These are phyloP conservation scores for Knipowitschia caucasica DNA, from an alignment of 2,797 vertebrate genomes.

Conservation along the genomic window DNA sequence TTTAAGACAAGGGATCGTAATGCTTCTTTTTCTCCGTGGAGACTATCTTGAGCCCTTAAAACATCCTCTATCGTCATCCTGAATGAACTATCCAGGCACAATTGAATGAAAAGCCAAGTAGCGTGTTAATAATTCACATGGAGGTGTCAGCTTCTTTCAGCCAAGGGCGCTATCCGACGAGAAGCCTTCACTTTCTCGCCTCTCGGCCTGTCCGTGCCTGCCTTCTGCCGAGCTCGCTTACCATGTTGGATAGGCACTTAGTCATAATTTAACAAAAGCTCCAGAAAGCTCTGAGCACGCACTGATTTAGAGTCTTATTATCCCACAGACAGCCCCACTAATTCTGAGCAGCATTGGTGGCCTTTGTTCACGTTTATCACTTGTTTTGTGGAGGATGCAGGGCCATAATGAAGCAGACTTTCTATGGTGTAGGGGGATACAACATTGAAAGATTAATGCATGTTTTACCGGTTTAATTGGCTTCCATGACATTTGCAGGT, in stretches of 20 bases:
- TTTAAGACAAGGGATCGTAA: background rate
- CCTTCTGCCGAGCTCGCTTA: constrained; percentile 5
- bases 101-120: constrained; percentile 47
- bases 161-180: constrained; percentile 45
- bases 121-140: constrained; percentile 55
- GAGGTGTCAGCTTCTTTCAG: constrained; percentile 52
- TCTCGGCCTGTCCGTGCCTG: constrained; percentile 14
- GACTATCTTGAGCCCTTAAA: constrained; percentile 12
- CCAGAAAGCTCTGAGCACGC: background rate
- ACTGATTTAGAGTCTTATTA: constrained; percentile 3
- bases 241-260: constrained; percentile 10
- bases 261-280: constrained; percentile 28
- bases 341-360: background rate
- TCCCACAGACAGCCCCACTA: background rate
- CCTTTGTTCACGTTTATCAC: background rate
- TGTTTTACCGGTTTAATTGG: background rate
- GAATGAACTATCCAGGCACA: constrained; percentile 5
- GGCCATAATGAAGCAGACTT: background rate
- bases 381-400: background rate
- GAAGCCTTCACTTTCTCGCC: constrained; percentile 17
- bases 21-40: constrained; percentile 10
- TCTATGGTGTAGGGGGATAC: background rate
- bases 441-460: background rate
- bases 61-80: background rate
- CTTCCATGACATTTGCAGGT: background rate